Conservation (phyloP, 2,888 invertebrate species). For the Leuctra nigra region DNA sequence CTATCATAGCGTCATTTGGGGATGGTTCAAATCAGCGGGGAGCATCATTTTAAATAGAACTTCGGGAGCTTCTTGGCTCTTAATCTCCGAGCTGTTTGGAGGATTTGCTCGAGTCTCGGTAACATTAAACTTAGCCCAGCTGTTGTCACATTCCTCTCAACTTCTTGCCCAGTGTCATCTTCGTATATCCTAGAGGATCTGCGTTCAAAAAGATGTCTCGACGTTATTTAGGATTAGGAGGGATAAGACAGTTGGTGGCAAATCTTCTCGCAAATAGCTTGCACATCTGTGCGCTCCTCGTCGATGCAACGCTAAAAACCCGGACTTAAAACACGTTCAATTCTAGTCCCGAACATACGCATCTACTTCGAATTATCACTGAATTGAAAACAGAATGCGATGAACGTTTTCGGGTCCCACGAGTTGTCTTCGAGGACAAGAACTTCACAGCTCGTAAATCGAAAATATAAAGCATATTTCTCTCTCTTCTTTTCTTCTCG, state of each 20-base stretch:
- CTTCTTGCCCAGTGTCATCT: slow-evolving; percentile 1
- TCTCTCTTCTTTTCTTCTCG: not conserved
- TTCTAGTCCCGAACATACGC: too few species aligned
- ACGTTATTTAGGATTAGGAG: too few species aligned
- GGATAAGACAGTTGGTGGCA: too few species aligned
- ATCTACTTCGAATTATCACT: too few species aligned
- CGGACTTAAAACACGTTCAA: too few species aligned
- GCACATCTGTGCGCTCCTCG: too few species aligned
- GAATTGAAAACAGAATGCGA: too few species aligned
- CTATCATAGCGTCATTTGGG: too few species aligned
- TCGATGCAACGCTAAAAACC: too few species aligned
- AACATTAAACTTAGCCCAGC: not conserved
- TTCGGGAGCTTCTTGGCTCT: not conserved
- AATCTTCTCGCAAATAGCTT: too few species aligned
- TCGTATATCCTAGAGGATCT: not conserved
- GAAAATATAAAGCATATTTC: not conserved
- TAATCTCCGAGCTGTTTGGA: not conserved
- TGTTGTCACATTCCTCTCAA: slow-evolving; percentile 1
- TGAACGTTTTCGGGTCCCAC: too few species aligned
- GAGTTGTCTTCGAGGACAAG: too few species aligned
- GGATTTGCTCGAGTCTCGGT: not conserved
- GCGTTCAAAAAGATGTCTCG: not conserved
- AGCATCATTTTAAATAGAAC: not conserved
- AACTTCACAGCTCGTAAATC: not conserved
- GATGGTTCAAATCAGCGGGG: not conserved